Evolutionary conservation across 2,113 vertebrate species (phyloP).

Genomic region (Hippocampus barbouri): DNA sequence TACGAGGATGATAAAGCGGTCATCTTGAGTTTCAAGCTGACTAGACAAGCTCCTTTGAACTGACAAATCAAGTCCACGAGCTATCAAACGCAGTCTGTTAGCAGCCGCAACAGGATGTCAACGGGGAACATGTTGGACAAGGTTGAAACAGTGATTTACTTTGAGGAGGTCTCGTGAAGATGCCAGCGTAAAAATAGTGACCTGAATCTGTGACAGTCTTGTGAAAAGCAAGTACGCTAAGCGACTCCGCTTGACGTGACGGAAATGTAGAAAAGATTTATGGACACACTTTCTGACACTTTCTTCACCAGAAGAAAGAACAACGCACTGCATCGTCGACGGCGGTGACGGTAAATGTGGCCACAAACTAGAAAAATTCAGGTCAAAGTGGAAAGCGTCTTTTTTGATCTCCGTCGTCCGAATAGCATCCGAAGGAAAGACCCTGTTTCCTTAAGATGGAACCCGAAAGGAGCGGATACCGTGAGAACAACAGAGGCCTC

Average conservation of each 20-base stretch:
- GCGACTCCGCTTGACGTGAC: background rate
- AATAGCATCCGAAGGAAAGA: too few species aligned
- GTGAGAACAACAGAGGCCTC: too few species aligned
- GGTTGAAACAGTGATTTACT: conserved; percentile 7
- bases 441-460: too few species aligned
- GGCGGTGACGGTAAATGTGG: too few species aligned
- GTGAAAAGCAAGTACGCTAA: background rate
- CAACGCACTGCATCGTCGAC: too few species aligned
- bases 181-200: background rate
- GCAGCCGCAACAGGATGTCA: conserved; percentile 16
- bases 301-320: too few species aligned
- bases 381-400: too few species aligned
- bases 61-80: conserved; percentile 47
- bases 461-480: too few species aligned
- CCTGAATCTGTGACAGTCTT: background rate
- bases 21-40: background rate
- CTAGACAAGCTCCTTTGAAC: conserved; percentile 27
- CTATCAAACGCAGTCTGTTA: conserved; percentile 37
- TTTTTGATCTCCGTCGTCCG: too few species aligned
- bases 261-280: background rate
- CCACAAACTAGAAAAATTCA: too few species aligned
- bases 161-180: conserved; percentile 25
- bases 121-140: conserved; percentile 11
- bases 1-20: too few species aligned
- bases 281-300: too few species aligned